Evolutionary conservation across 1,140 invertebrate genomes (phyloP).

Genomic region (Atta colombica): DNA sequence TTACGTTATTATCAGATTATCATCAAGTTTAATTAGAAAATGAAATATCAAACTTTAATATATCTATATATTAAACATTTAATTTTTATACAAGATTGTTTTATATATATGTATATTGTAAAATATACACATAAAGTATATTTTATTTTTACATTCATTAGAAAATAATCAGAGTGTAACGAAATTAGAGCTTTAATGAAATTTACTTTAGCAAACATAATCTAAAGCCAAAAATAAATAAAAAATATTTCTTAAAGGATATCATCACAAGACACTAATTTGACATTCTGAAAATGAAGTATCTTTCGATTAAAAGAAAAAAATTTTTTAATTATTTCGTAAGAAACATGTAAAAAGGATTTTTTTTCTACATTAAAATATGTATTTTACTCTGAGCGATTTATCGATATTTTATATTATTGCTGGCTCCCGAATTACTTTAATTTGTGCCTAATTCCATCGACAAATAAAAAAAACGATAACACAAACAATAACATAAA

Average conservation of each 20-base stretch:
- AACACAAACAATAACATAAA: conserved; percentile 23
- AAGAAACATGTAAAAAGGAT: not conserved
- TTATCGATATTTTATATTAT: conserved; percentile 29
- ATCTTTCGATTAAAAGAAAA: not conserved
- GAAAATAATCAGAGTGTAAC: too few relatives aligned
- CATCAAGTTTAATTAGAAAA: too few relatives aligned
- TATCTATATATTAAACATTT: too few relatives aligned
- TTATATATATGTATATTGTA: too few relatives aligned
- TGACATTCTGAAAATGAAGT: not conserved
- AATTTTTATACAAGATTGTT: too few relatives aligned
- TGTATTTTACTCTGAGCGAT: not conserved
- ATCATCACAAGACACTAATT: not conserved
- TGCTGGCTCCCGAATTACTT: not conserved
- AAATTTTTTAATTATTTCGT: conserved; percentile 35
- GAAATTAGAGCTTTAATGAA: too few relatives aligned
- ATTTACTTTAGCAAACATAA: not conserved
- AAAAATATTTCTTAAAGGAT: not conserved
- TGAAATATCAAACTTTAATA: too few relatives aligned
- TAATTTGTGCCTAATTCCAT: conserved; percentile 36
- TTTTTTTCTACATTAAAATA: too few relatives aligned
- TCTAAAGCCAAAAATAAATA: not conserved
- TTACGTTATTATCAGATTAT: too few relatives aligned
- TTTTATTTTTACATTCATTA: too few relatives aligned
- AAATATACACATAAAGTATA: too few relatives aligned
- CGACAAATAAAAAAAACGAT: not conserved